phyloP scores from a whole-genome alignment of 2,113 vertebrate species.

The Trichechus manatus region DNA sequence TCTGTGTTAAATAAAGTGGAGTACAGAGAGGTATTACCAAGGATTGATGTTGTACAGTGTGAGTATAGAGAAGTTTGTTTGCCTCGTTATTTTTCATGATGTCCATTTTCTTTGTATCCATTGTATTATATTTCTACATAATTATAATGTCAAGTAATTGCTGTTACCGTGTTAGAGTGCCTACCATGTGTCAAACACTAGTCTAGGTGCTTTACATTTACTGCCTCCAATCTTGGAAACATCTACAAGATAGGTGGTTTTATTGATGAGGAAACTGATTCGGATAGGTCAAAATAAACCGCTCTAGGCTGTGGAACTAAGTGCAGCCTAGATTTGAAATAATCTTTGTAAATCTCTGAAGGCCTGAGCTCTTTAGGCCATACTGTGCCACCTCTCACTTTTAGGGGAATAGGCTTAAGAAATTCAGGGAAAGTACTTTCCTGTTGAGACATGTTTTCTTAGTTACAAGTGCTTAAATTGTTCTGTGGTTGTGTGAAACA shows the following conservation, averaged over 20 bases:
- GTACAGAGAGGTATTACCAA: neutral
- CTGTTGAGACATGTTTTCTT: constrained; percentile 61
- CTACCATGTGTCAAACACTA: neutral
- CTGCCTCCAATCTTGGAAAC: neutral
- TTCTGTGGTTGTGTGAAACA: neutral
- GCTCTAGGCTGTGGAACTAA: neutral
- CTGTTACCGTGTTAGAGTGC: neutral
- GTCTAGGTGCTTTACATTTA: neutral
- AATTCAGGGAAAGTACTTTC: constrained; percentile 55
- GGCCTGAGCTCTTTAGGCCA: neutral
- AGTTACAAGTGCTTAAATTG: neutral
- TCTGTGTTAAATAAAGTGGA: neutral
- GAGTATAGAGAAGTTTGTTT: neutral
- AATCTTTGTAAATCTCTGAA: neutral
- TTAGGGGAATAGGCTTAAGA: neutral
- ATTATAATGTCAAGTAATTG: neutral
- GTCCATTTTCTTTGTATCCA: neutral
- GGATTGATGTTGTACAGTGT: neutral
- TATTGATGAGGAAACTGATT: neutral
- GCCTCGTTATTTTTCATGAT: neutral
- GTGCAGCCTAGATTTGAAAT: neutral
- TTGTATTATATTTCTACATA: constrained; percentile 18
- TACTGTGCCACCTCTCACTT: neutral
- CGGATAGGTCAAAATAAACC: neutral
- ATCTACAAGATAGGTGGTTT: neutral